A percentile compares a stretch with the other conserved stretches of the same genome.
phyloP scores from a whole-genome alignment of 2,888 invertebrate species.

The Neoitamus cyanurus region DNA sequence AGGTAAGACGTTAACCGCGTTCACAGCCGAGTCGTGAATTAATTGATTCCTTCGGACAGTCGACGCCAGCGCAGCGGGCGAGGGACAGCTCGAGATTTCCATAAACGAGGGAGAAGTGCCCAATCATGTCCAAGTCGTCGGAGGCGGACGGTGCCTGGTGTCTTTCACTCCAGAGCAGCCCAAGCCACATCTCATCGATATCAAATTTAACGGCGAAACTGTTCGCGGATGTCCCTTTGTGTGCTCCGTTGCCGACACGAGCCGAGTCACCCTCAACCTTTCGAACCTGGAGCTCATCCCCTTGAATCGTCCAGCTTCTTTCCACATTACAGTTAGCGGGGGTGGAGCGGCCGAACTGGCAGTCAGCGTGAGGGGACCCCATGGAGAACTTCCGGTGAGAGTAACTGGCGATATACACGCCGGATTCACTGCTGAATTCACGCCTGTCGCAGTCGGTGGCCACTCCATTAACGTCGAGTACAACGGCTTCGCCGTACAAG shows the following conservation, averaged over 20 bases:
- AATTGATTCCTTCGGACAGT: slow-evolving; percentile 71
- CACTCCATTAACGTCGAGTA: slow-evolving; percentile 92
- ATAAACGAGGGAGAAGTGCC: slow-evolving; percentile 99
- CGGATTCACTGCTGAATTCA: slow-evolving; percentile 91
- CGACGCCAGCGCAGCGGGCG: slow-evolving; percentile 97
- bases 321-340: slow-evolving; percentile 80
- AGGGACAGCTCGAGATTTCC: slow-evolving; percentile 98
- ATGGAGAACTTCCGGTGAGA: slow-evolving; percentile 86
- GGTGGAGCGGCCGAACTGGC: slow-evolving; percentile 84
- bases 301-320: slow-evolving; percentile 82
- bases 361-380: slow-evolving; percentile 89
- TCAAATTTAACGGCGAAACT: slow-evolving; percentile 95
- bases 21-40: background rate
- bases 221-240: slow-evolving; percentile 92
- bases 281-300: slow-evolving; percentile 85
- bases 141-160: slow-evolving; percentile 93
- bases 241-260: slow-evolving; percentile 84
- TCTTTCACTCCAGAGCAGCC: slow-evolving; percentile 93
- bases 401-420: slow-evolving; percentile 89
- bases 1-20: slow-evolving; percentile 56
- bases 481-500: slow-evolving; percentile 87
- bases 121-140: slow-evolving; percentile 96
- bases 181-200: slow-evolving; percentile 92
- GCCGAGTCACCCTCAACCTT: slow-evolving; percentile 78
- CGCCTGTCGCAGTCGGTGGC: slow-evolving; percentile 92